Percentiles rank a stretch among this genome's conserved stretches.
Conservation (phyloP, 1,140 invertebrate genomes). For the Delia radicum region DNA sequence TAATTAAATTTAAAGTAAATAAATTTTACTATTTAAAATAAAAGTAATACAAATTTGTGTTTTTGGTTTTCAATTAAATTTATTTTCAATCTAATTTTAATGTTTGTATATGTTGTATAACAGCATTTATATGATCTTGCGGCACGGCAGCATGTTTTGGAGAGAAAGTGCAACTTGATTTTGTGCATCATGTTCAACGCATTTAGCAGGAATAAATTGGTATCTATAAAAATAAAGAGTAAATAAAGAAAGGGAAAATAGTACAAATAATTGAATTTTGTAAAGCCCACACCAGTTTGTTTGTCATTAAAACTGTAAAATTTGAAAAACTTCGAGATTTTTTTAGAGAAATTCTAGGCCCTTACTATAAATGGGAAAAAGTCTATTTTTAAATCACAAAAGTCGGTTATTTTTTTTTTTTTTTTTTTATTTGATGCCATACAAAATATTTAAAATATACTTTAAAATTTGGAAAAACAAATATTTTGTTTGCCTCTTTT, state of each 20-base stretch:
- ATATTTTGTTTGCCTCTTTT: too few relatives aligned
- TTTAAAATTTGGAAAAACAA: too few relatives aligned
- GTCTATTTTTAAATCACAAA: too few relatives aligned
- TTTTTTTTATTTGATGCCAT: too few relatives aligned
- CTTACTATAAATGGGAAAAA: too few relatives aligned
- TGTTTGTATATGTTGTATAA: constrained; percentile 7
- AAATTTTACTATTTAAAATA: background rate
- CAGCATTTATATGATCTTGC: constrained; percentile 6
- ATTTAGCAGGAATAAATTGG: constrained; percentile 12
- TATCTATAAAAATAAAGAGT: background rate
- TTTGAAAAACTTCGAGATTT: too few relatives aligned
- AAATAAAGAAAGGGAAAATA: background rate
- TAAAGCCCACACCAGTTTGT: too few relatives aligned
- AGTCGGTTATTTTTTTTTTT: too few relatives aligned
- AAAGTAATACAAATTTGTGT: background rate
- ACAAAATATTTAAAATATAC: too few relatives aligned
- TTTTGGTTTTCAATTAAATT: background rate
- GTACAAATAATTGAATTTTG: too few relatives aligned
- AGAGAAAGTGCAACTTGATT: constrained; percentile 5
- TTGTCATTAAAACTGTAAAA: too few relatives aligned
- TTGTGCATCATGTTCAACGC: background rate
- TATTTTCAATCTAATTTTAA: constrained; percentile 10
- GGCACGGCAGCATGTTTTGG: background rate
- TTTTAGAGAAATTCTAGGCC: too few relatives aligned
- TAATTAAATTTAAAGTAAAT: background rate